These are phyloP conservation scores for Samia ricini DNA, from an alignment of 1,140 invertebrate genomes.

Conservation along the genomic window DNA sequence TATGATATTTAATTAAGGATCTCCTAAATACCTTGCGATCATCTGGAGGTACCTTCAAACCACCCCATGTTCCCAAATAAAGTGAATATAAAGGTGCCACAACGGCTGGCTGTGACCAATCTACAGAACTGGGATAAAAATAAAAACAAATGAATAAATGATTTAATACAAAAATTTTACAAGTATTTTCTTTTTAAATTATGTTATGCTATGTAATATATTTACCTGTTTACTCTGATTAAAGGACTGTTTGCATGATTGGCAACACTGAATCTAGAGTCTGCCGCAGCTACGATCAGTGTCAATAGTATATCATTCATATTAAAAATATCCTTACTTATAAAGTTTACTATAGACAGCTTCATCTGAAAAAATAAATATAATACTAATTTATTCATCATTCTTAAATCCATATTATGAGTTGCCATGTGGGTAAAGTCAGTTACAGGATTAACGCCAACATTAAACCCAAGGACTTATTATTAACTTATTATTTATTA, in stretches of 20 bases:
- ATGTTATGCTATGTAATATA: slow-evolving; percentile 9
- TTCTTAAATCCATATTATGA: not conserved
- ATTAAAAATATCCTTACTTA: slow-evolving; percentile 86
- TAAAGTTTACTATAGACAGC: slow-evolving; percentile 85
- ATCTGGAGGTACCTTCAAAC: slow-evolving; percentile 61
- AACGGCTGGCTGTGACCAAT: slow-evolving; percentile 85
- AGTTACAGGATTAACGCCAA: too few relatives aligned
- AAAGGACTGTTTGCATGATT: slow-evolving; percentile 87
- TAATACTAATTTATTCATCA: not conserved
- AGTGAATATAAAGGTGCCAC: slow-evolving; percentile 86
- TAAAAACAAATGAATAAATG: not conserved
- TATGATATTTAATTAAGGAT: not conserved
- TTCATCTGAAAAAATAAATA: slow-evolving; percentile 53
- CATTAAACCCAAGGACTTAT: too few relatives aligned
- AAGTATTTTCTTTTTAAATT: too few relatives aligned
- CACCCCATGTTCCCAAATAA: slow-evolving; percentile 84
- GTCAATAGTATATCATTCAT: slow-evolving; percentile 87
- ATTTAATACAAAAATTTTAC: not conserved
- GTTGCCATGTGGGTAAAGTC: too few relatives aligned
- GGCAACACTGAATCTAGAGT: slow-evolving; percentile 90
- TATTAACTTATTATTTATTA: too few relatives aligned
- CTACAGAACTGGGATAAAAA: slow-evolving; percentile 80
- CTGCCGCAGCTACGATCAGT: slow-evolving; percentile 90
- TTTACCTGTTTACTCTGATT: slow-evolving; percentile 84
- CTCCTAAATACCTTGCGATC: slow-evolving; percentile 71